Percentiles rank a stretch among this genome's conserved stretches.
phyloP scores from a whole-genome alignment of 2,797 vertebrate genomes.

The Antrozous pallidus region DNA sequence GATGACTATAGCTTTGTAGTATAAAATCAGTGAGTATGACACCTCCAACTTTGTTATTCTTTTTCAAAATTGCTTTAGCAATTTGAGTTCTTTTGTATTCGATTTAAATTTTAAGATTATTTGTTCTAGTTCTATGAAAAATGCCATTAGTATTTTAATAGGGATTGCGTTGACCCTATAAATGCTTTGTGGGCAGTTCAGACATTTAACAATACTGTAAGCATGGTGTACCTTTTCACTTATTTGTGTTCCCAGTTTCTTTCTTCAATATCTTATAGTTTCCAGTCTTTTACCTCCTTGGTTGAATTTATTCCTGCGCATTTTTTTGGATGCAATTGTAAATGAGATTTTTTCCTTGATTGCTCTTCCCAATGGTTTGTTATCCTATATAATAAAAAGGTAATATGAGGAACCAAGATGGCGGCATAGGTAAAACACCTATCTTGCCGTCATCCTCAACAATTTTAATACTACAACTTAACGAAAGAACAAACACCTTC shows the following conservation, averaged over 20 bases:
- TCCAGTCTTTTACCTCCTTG: not conserved
- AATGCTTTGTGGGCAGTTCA: not conserved
- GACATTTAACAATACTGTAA: not conserved
- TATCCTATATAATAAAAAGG: not conserved
- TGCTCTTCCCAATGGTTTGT: not conserved
- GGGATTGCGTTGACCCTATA: not conserved
- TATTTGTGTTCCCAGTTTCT: not conserved
- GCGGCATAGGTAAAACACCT: too few relatives aligned
- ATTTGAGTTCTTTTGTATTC: not conserved
- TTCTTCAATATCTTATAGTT: not conserved
- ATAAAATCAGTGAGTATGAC: not conserved
- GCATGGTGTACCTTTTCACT: not conserved
- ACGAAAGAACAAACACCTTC: too few relatives aligned
- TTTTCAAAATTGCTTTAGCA: not conserved
- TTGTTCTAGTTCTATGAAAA: not conserved
- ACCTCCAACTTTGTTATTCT: not conserved
- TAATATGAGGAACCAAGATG: too few relatives aligned
- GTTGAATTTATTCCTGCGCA: not conserved
- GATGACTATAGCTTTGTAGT: not conserved
- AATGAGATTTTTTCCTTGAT: not conserved
- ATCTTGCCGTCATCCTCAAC: too few relatives aligned
- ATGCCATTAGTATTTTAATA: not conserved
- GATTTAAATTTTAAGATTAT: not conserved
- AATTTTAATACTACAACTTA: too few relatives aligned
- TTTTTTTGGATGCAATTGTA: not conserved